These are phyloP conservation scores for Cirrhinus mrigala DNA, from an alignment of 2,797 vertebrate species.

Conservation along the genomic window DNA sequence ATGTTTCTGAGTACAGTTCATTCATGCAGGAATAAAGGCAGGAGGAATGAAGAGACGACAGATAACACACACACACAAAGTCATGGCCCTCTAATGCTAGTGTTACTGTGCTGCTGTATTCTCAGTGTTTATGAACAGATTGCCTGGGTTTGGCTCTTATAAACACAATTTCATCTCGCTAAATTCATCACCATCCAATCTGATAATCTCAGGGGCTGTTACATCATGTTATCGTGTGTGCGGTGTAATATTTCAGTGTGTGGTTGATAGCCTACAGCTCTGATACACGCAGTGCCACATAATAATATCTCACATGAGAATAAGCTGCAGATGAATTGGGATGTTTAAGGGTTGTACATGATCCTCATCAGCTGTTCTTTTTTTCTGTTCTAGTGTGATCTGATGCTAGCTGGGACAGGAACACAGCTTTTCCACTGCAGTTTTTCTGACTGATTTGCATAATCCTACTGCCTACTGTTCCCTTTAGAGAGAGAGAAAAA, in stretches of 20 bases:
- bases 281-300: constrained; percentile 3
- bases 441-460: constrained; percentile 47
- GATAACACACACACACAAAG: constrained; percentile 5
- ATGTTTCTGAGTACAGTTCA: constrained; percentile 35
- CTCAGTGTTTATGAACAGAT: constrained; percentile 34
- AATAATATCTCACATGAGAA: constrained; percentile 20
- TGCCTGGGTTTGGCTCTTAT: constrained; percentile 17
- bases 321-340: constrained; percentile 27
- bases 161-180: constrained; percentile 27
- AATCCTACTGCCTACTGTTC: constrained; percentile 48
- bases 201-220: constrained; percentile 33
- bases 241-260: constrained; percentile 39
- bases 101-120: constrained; percentile 35
- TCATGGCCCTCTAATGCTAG: constrained; percentile 18
- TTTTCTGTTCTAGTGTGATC: constrained; percentile 33
- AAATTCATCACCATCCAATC: constrained; percentile 46
- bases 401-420: constrained; percentile 39
- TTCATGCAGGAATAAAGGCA: constrained; percentile 45
- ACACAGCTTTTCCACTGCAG: constrained; percentile 44
- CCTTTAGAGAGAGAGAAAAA: constrained; percentile 28
- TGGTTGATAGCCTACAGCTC: constrained; percentile 31
- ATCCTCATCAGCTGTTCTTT: constrained; percentile 39
- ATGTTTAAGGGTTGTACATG: constrained; percentile 38
- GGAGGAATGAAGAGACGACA: constrained; percentile 20
- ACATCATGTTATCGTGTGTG: constrained; percentile 20